Percentiles rank a stretch among this genome's conserved stretches.
Evolutionary conservation across 2,113 vertebrate species (phyloP).

Genomic region (Holacanthus passer): DNA sequence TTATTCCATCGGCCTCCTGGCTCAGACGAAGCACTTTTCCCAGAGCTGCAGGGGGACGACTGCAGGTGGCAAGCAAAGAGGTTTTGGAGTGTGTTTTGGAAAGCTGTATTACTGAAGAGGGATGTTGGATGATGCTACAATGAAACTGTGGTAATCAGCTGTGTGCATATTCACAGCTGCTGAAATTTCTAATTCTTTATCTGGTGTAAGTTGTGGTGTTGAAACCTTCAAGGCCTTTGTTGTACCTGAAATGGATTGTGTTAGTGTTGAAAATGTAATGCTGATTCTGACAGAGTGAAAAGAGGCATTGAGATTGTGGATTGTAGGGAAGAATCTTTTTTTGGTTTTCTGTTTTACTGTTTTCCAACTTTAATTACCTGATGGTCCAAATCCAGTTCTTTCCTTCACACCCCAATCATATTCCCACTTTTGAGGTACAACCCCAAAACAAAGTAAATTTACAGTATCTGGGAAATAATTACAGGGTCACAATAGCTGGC

Average conservation of each 20-base stretch:
- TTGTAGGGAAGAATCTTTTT: background rate
- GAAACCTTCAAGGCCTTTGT: conserved; percentile 58
- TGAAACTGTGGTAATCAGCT: conserved; percentile 11
- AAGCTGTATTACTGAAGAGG: conserved; percentile 11
- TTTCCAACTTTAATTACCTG: conserved; percentile 45
- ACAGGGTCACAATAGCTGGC: conserved; percentile 21
- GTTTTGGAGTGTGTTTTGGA: conserved; percentile 37
- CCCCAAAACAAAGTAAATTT: background rate
- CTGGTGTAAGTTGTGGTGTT: background rate
- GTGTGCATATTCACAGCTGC: background rate
- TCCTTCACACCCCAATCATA: conserved; percentile 41
- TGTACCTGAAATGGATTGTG: no score
- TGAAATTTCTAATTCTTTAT: background rate
- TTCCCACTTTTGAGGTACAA: conserved; percentile 12
- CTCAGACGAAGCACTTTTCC: conserved; percentile 42
- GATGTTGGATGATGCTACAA: background rate
- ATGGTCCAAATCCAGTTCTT: conserved; percentile 41
- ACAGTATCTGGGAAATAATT: background rate
- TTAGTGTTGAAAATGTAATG: no score
- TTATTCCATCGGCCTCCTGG: conserved; percentile 49
- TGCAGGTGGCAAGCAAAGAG: conserved; percentile 53
- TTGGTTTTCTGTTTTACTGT: background rate
- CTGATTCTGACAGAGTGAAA: conserved; percentile 3
- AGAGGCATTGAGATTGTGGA: background rate
- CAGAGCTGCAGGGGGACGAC: conserved; percentile 31